Percentiles rank a stretch among this genome's conserved stretches.
Conservation (phyloP, 2,888 invertebrate genomes). For the Xestia xanthographa region DNA sequence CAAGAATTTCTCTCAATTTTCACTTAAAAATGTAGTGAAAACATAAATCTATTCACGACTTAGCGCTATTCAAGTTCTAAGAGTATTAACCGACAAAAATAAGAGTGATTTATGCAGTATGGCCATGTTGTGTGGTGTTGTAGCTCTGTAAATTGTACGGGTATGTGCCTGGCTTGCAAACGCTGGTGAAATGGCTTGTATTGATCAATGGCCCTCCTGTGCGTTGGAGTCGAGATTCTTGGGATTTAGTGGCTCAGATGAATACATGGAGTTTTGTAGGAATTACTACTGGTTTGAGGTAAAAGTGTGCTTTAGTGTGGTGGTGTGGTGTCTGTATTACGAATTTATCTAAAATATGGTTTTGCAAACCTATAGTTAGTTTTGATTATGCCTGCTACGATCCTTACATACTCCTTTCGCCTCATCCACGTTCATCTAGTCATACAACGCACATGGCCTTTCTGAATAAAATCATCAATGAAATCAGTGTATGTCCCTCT, state of each 20-base stretch:
- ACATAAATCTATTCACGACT: slow-evolving; percentile 35
- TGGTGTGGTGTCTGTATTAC: not conserved
- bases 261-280: slow-evolving; percentile 37
- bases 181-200: slow-evolving; percentile 60
- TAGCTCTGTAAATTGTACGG: slow-evolving; percentile 50
- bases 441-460: not conserved
- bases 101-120: slow-evolving; percentile 57
- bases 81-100: slow-evolving; percentile 60
- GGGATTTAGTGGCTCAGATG: slow-evolving; percentile 29
- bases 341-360: not conserved
- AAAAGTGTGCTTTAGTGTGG: not conserved
- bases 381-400: not conserved
- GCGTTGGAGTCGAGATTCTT: slow-evolving; percentile 47
- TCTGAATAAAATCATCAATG: not conserved
- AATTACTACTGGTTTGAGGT: not conserved
- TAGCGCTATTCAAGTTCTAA: slow-evolving; percentile 36
- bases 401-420: not conserved
- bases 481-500: not conserved
- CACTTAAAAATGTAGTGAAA: slow-evolving; percentile 6
- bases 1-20: not conserved
- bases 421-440: too few relatives aligned
- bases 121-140: slow-evolving; percentile 49
- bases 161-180: slow-evolving; percentile 49
- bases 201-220: slow-evolving; percentile 60
- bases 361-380: not conserved